Percentiles rank a stretch among this genome's conserved stretches.
These are phyloP conservation scores for Okapia johnstoni DNA, from an alignment of 2,113 vertebrate genomes.

Conservation along the genomic window DNA sequence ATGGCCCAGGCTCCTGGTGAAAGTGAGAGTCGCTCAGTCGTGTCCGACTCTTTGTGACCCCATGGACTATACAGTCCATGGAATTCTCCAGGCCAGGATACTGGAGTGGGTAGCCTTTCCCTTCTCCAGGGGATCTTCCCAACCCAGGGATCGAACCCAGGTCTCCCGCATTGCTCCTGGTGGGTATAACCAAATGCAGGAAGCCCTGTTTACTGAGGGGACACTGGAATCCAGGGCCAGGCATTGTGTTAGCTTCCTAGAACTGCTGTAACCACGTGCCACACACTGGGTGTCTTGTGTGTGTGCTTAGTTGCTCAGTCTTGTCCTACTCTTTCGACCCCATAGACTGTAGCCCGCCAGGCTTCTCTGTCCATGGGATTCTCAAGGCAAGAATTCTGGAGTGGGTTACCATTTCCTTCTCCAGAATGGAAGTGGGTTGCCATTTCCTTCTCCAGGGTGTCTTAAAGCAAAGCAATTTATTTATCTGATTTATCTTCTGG, in stretches of 20 bases:
- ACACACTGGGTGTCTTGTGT: background rate
- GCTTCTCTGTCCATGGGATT: background rate
- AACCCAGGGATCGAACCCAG: background rate
- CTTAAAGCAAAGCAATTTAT: background rate
- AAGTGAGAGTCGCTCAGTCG: background rate
- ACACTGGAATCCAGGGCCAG: background rate
- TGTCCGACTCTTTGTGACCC: background rate
- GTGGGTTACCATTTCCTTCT: background rate
- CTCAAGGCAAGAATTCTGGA: background rate
- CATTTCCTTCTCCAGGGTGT: background rate
- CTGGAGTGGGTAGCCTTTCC: background rate
- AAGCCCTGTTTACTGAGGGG: background rate
- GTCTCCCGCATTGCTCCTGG: background rate
- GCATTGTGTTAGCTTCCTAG: background rate
- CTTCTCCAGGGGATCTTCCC: background rate
- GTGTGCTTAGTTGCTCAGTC: background rate
- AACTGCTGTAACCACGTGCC: accelerated
- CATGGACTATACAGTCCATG: background rate
- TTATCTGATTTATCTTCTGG: background rate
- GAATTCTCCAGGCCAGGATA: background rate
- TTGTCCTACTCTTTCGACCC: background rate
- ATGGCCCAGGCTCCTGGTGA: accelerated
- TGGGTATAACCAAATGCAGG: accelerated
- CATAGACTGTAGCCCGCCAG: background rate
- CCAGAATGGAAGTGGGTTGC: background rate